phyloP scores from a whole-genome alignment of 2,888 invertebrate species.

The Eudemis profundana region DNA sequence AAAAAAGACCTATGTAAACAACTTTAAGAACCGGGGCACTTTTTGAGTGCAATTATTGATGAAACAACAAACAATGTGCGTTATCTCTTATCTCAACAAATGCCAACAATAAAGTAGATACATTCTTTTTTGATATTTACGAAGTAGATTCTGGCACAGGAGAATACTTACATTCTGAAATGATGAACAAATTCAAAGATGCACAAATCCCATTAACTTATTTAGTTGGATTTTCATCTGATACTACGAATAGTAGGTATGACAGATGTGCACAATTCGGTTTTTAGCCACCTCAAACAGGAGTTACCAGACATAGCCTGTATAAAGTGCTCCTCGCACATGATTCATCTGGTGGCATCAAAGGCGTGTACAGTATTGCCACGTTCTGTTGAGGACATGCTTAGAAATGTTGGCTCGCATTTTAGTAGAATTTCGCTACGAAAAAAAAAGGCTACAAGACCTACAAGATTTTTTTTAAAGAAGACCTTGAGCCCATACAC shows the following conservation, averaged over 20 bases:
- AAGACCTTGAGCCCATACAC: too few relatives aligned
- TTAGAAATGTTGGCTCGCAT: neutral
- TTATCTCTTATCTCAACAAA: neutral
- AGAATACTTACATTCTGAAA: neutral
- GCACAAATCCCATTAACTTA: neutral
- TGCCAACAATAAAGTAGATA: neutral
- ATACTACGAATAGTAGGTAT: slow-evolving; percentile 4
- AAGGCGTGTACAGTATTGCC: slow-evolving; percentile 12
- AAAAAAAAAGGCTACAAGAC: neutral
- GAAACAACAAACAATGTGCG: slow-evolving; percentile 15
- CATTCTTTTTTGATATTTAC: neutral
- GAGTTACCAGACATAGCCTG: slow-evolving; percentile 4
- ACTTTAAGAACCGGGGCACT: neutral
- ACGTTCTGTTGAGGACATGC: slow-evolving; percentile 4
- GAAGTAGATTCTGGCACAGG: slow-evolving; percentile 1
- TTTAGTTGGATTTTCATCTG: neutral
- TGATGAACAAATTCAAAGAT: neutral
- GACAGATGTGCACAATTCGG: slow-evolving; percentile 9
- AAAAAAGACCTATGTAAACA: neutral
- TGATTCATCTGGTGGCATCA: slow-evolving; percentile 12
- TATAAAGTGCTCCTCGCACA: slow-evolving; percentile 2
- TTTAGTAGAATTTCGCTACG: neutral
- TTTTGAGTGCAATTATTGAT: slow-evolving; percentile 7
- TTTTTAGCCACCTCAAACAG: neutral
- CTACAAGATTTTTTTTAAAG: neutral